These are phyloP conservation scores for Loxodonta africana DNA, from an alignment of 2,113 vertebrate species.

Conservation along the genomic window DNA sequence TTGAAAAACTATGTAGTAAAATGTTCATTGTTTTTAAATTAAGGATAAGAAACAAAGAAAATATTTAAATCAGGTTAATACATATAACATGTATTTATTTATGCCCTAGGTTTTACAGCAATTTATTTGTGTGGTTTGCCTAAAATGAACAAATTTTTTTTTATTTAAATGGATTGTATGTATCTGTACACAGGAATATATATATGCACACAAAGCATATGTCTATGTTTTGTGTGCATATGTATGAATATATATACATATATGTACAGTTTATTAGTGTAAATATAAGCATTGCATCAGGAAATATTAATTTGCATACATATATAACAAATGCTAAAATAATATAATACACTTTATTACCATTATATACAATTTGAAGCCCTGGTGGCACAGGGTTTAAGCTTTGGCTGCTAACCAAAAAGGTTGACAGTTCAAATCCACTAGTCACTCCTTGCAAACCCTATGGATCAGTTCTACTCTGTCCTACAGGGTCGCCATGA, in stretches of 20 bases:
- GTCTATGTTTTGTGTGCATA: not conserved
- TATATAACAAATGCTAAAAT: constrained; percentile 5
- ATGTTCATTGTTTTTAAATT: not conserved
- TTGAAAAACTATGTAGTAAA: not conserved
- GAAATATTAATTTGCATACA: constrained; percentile 75
- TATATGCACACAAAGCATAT: not conserved
- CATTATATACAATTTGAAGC: not conserved
- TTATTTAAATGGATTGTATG: not conserved
- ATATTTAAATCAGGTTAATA: constrained; percentile 19
- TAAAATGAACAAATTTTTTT: constrained; percentile 54
- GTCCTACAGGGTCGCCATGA: too few relatives aligned
- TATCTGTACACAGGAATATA: not conserved
- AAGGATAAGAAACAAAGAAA: not conserved
- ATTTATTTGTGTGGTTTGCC: constrained; percentile 59
- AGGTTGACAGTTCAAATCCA: too few relatives aligned
- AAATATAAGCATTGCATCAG: constrained; percentile 58
- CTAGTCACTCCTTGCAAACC: too few relatives aligned
- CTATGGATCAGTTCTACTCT: too few relatives aligned
- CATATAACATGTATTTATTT: not conserved
- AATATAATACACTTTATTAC: constrained; percentile 74
- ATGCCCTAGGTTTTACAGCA: fast-evolving
- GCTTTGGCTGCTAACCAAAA: too few relatives aligned
- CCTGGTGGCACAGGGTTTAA: too few relatives aligned
- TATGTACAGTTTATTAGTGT: constrained; percentile 59
- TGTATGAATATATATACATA: not conserved